Conservation (phyloP, 2,888 invertebrate species). For the Hedychridium roseum region DNA sequence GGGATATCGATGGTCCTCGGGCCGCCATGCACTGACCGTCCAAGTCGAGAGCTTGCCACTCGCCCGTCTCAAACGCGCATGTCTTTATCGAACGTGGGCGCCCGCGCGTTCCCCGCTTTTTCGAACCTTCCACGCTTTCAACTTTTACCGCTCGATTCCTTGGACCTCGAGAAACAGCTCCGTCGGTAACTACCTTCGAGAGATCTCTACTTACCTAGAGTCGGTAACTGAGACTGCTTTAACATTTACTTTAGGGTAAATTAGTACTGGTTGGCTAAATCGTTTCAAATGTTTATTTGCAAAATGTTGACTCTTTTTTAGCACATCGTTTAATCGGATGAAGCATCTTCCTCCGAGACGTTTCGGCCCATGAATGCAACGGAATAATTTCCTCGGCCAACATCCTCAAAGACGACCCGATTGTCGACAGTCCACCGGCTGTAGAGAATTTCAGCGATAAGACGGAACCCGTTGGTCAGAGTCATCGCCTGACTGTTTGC, state of each 20-base stretch:
- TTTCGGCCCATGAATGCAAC: conserved; percentile 54
- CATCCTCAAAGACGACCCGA: conserved; percentile 64
- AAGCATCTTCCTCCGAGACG: no score
- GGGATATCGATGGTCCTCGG: conserved; percentile 49
- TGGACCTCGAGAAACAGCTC: no score
- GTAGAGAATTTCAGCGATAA: conserved; percentile 61
- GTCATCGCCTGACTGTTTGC: conserved; percentile 39
- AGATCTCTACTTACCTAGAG: no score
- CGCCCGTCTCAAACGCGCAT: conserved; percentile 47
- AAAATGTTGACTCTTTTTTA: no score
- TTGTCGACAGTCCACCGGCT: conserved; percentile 62
- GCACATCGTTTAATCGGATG: no score
- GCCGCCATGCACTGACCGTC: conserved; percentile 57
- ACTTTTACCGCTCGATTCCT: conserved; percentile 5
- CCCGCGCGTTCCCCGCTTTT: conserved; percentile 10
- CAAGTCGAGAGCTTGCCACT: conserved; percentile 34
- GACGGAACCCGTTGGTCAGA: conserved; percentile 31
- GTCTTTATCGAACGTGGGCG: conserved; percentile 44
- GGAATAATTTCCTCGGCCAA: conserved; percentile 66
- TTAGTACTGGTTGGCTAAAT: no score
- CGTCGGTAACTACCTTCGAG: no score
- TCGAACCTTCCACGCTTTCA: conserved; percentile 10
- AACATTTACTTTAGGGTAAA: no score
- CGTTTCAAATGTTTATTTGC: no score
- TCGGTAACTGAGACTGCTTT: no score